Conservation (phyloP, 2,113 vertebrate species). For the Pomatostomus ruficeps region DNA sequence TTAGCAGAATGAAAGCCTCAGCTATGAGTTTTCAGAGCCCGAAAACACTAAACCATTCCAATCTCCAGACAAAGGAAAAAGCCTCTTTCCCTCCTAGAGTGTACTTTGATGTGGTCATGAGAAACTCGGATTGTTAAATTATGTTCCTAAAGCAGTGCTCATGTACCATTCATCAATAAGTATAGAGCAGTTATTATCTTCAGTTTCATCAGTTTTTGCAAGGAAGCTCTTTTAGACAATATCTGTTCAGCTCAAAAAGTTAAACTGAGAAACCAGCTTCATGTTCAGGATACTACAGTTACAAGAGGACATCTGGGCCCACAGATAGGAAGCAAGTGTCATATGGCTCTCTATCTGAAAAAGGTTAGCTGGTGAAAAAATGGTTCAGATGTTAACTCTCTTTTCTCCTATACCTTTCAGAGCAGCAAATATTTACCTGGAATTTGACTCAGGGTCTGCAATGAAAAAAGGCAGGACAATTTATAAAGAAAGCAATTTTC, state of each 20-base stretch:
- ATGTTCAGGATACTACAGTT: not conserved
- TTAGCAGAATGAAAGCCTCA: not conserved
- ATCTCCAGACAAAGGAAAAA: not conserved
- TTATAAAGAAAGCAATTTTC: not conserved
- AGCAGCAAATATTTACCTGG: not conserved
- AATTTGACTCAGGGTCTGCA: not conserved
- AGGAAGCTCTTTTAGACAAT: not conserved
- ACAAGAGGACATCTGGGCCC: not conserved
- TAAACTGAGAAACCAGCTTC: not conserved
- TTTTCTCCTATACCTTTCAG: not conserved
- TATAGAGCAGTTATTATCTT: rapidly evolving
- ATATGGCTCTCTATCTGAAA: not conserved
- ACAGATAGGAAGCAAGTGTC: not conserved
- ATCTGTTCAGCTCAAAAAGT: not conserved
- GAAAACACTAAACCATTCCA: not conserved
- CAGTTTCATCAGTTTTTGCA: not conserved
- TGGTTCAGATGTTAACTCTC: not conserved
- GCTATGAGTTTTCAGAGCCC: not conserved
- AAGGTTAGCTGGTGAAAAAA: not conserved
- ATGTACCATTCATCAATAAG: not conserved
- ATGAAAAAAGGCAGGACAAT: not conserved
- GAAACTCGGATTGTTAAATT: not conserved
- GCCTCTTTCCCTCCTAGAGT: not conserved
- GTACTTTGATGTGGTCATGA: not conserved
- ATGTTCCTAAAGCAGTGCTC: not conserved